phyloP scores from a whole-genome alignment of 2,797 vertebrate species.

The Peromyscus eremicus region DNA sequence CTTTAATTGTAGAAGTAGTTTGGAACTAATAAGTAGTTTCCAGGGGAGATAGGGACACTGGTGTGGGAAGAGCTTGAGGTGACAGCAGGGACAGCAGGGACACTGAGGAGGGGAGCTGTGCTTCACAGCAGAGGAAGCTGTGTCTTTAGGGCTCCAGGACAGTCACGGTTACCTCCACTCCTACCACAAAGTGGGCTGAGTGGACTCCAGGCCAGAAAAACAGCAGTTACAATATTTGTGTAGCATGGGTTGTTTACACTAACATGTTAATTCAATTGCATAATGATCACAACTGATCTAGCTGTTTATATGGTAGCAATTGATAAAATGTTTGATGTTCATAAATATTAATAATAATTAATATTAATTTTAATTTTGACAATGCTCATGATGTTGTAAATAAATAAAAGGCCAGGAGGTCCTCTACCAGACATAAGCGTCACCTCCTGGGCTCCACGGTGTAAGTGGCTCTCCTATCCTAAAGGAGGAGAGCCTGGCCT shows the following conservation, averaged over 20 bases:
- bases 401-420: not conserved
- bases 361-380: not conserved
- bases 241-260: not conserved
- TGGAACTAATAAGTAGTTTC: not conserved
- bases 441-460: not conserved
- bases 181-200: not conserved
- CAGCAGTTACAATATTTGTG: not conserved
- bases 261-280: not conserved
- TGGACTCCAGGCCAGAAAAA: not conserved
- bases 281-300: not conserved
- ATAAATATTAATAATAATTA: not conserved
- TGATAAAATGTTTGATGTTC: not conserved
- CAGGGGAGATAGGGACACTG: not conserved
- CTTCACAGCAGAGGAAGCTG: not conserved
- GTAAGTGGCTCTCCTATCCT: not conserved
- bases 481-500: not conserved
- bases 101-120: not conserved
- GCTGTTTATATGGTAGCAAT: not conserved
- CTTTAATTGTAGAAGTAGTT: not conserved
- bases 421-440: not conserved
- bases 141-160: not conserved
- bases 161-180: not conserved
- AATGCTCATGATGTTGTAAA: not conserved
- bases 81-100: not conserved
- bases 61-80: not conserved